Base-by-base conservation (phyloP, 2,888 invertebrate species). In the Bursaphelenchus okinawaensis region DNA sequence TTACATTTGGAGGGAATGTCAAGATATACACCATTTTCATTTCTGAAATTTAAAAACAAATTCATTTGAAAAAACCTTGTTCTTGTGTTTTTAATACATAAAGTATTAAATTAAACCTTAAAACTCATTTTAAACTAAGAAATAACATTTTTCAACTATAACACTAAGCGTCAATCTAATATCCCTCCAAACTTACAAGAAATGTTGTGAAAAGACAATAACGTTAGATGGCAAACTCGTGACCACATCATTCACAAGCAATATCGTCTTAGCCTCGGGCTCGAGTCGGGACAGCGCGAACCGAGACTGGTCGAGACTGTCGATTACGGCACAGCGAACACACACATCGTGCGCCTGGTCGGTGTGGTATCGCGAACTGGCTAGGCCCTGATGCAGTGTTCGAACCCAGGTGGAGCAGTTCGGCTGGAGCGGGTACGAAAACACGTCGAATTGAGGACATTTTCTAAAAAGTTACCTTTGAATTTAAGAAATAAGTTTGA, bases 311-410 rank as follows among this genome's bases (percentile, higher is more conserved):
- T 66, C 22, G 8, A 19, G 24, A 19, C 51, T 54, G n/a, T 69
- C 68, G 16, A 66, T 23, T 27, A 75, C 20, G 4, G 62, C 52
- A 24, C 75, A 57, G 24, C 66, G 62, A 23, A 75, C 23, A 63
- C 73, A 72, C 7, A 72, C 75, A 23, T 31, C 27, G 28, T 22
- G 19, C 23, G 64, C 54, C 27, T 60, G 58, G 22, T 26, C 16
- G 12, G 62, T 62, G 16, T 28, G 23, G 22, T 59, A 59, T 4
- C 51, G 31, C 52, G 60, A 59, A 20, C 19, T 22, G 24, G 19
- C 16, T 50, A 59, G 60, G 20, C 51, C 50, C 22, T 52, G 22
- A 20, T 59, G 60, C 12, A 59, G n/a, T 12, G 23, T n/a, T 29
- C 28, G 60, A 8, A 50, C 52, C 60, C 20, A 26, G 20, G 6